phyloP scores from a whole-genome alignment of 2,797 vertebrate species.

The Macropus fuliginosus region DNA sequence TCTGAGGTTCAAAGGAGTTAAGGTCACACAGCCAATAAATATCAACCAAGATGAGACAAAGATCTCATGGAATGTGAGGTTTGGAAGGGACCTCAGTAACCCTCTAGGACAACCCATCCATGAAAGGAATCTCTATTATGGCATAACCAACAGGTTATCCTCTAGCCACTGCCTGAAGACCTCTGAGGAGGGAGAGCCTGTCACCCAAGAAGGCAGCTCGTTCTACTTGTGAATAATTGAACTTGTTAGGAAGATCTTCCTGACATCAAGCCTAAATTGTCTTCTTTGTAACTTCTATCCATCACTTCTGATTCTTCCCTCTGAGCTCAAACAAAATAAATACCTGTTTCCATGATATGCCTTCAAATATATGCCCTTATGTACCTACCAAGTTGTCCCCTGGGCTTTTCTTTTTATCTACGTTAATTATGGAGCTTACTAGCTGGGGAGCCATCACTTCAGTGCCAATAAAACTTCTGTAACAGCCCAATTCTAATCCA shows the following conservation, averaged over 20 bases:
- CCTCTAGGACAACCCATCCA: not conserved
- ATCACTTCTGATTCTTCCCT: not conserved
- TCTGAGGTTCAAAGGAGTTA: not conserved
- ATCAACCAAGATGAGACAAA: not conserved
- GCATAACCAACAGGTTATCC: not conserved
- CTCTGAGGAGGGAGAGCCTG: not conserved
- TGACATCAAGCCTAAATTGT: not conserved
- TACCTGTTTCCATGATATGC: not conserved
- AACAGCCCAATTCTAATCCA: not conserved
- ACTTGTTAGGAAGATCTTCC: not conserved
- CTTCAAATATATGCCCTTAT: not conserved
- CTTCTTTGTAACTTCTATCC: not conserved
- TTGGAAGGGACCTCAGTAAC: not conserved
- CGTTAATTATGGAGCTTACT: not conserved
- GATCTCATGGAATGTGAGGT: not conserved
- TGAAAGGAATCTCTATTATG: not conserved
- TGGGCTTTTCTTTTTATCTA: not conserved
- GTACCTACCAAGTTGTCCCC: not conserved
- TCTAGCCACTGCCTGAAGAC: not conserved
- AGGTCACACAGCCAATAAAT: not conserved
- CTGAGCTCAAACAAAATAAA: not conserved
- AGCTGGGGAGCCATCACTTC: not conserved
- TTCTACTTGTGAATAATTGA: not conserved
- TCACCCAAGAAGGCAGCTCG: not conserved
- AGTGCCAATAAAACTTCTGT: conserved; percentile 34